These are phyloP conservation scores for Macrocentrus cingulum DNA, from an alignment of 1,140 invertebrate species.

Conservation along the genomic window DNA sequence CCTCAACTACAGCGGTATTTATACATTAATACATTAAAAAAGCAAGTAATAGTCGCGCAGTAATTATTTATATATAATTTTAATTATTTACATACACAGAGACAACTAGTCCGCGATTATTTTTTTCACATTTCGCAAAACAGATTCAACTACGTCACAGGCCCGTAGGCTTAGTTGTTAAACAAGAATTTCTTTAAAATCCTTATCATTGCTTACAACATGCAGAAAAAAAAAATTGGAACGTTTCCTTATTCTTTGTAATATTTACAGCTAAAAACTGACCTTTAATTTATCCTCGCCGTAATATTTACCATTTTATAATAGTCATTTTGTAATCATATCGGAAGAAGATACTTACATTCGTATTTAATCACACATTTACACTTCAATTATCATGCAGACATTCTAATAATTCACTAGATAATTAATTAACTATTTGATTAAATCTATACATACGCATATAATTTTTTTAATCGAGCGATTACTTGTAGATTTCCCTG, in stretches of 20 bases:
- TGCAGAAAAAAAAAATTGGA: constrained; percentile 36
- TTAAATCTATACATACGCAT: neutral
- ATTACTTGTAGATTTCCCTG: constrained; percentile 55
- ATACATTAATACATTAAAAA: constrained; percentile 51
- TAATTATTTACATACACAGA: constrained; percentile 31
- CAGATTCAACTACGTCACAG: constrained; percentile 33
- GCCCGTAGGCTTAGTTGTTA: constrained; percentile 7
- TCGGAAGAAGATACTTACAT: neutral
- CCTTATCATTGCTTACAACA: constrained; percentile 37
- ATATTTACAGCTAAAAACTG: constrained; percentile 28
- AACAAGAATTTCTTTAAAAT: constrained; percentile 27
- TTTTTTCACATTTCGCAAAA: constrained; percentile 26
- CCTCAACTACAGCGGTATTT: constrained; percentile 19
- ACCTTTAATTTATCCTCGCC: neutral
- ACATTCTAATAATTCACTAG: too few relatives aligned
- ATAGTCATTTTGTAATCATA: neutral
- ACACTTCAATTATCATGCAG: too few relatives aligned
- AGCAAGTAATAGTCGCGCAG: constrained; percentile 38
- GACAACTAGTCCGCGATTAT: constrained; percentile 13
- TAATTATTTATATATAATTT: constrained; percentile 32
- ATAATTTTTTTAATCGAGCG: neutral
- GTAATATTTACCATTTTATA: constrained; percentile 28
- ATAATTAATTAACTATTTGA: constrained; percentile 9
- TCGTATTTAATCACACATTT: constrained; percentile 11
- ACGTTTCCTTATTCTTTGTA: too few relatives aligned